Conservation (phyloP, 1,140 invertebrate genomes). For the Amphibalanus amphitrite region DNA sequence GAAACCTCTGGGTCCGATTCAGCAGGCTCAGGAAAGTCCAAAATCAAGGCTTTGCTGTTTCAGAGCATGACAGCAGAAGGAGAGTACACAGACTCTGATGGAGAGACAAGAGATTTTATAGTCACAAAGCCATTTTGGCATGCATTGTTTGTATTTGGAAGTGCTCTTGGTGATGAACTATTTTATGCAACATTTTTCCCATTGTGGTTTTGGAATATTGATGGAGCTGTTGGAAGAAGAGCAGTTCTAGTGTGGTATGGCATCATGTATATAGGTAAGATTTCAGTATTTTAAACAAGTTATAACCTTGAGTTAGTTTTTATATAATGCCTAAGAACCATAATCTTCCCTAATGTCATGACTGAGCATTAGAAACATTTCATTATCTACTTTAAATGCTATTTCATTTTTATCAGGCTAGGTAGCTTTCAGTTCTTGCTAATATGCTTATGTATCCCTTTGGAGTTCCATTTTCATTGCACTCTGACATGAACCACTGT, state of each 20-base stretch:
- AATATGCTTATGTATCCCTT: constrained; percentile 3
- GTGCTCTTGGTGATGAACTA: constrained; percentile 66
- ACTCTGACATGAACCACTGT: neutral
- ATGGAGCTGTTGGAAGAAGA: constrained; percentile 57
- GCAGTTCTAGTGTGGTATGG: constrained; percentile 67
- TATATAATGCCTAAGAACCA: too few relatives aligned
- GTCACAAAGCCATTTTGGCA: constrained; percentile 70
- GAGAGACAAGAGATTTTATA: constrained; percentile 25
- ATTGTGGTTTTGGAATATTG: constrained; percentile 83
- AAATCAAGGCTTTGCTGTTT: neutral
- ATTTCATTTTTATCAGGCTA: neutral
- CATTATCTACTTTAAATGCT: constrained; percentile 3
- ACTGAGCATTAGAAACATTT: constrained; percentile 5
- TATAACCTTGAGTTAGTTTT: too few relatives aligned
- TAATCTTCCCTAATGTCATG: too few relatives aligned
- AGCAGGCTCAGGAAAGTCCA: neutral
- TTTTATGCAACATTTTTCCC: constrained; percentile 77
- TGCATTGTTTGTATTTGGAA: constrained; percentile 65
- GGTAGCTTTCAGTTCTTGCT: neutral
- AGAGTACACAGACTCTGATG: constrained; percentile 18
- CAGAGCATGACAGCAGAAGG: too few relatives aligned
- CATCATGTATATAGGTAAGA: constrained; percentile 60
- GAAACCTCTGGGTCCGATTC: neutral
- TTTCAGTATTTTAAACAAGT: too few relatives aligned
- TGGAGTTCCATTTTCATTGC: constrained; percentile 5